Conservation (phyloP, 64 coral and sea anemone species). For the Exaiptasia diaphana region DNA sequence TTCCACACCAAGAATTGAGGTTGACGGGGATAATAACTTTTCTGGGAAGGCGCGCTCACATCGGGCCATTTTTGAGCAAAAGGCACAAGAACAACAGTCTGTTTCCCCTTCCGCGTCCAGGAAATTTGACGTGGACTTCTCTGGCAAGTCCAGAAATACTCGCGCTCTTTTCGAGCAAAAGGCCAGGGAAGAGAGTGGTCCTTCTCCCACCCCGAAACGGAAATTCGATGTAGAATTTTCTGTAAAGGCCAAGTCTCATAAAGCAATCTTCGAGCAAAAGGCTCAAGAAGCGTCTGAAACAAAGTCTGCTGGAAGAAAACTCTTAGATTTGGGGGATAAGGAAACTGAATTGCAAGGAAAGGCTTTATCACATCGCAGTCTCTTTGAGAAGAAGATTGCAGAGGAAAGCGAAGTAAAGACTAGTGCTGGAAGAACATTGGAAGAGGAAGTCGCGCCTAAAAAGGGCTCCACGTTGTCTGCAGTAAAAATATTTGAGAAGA, state of each 20-base stretch:
- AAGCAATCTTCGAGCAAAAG: slow-evolving; percentile 58
- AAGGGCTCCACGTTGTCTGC: slow-evolving; percentile 16
- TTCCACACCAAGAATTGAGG: slow-evolving; percentile 29
- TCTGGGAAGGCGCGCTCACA: slow-evolving; percentile 52
- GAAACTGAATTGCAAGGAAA: slow-evolving; percentile 19
- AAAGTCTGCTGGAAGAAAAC: slow-evolving; percentile 35
- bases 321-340: neutral
- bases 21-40: slow-evolving; percentile 33
- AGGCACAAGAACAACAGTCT: slow-evolving; percentile 6
- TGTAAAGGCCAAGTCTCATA: slow-evolving; percentile 48
- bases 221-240: slow-evolving; percentile 48
- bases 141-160: slow-evolving; percentile 25
- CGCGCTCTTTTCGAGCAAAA: slow-evolving; percentile 43
- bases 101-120: slow-evolving; percentile 47
- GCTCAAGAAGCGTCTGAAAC: slow-evolving; percentile 29
- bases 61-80: slow-evolving; percentile 44
- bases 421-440: neutral
- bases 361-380: slow-evolving; percentile 36
- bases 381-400: slow-evolving; percentile 57
- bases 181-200: slow-evolving; percentile 7
- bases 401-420: slow-evolving; percentile 42
- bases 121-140: slow-evolving; percentile 53
- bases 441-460: slow-evolving; percentile 35
- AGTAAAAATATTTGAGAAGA: slow-evolving; percentile 23
- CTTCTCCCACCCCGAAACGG: slow-evolving; percentile 8